A percentile compares a stretch with the other conserved stretches of the same genome.
These are phyloP conservation scores for Eubasilissa regina DNA, from an alignment of 1,140 invertebrate species.

Conservation along the genomic window DNA sequence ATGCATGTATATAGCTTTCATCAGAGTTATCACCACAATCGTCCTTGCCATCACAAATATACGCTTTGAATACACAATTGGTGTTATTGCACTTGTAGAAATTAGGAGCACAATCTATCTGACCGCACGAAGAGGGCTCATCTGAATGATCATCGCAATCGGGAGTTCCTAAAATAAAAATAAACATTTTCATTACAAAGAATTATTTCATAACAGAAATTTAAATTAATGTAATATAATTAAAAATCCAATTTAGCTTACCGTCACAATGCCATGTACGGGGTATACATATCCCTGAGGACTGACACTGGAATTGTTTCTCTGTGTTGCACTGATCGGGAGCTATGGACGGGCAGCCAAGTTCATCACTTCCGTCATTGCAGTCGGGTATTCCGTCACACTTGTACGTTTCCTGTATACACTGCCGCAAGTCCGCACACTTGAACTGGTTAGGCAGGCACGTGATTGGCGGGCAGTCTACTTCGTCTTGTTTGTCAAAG, in stretches of 20 bases:
- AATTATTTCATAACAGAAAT: too few species aligned
- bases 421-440: slow-evolving; percentile 92
- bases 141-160: slow-evolving; percentile 96
- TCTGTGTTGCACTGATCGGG: slow-evolving; percentile 90
- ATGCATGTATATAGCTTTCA: slow-evolving; percentile 86
- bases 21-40: slow-evolving; percentile 97
- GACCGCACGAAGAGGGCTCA: slow-evolving; percentile 88
- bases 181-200: too few species aligned
- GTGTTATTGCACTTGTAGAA: slow-evolving; percentile 91
- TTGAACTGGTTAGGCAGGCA: slow-evolving; percentile 95
- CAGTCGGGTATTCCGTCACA: slow-evolving; percentile 93
- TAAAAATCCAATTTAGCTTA: slow-evolving; percentile 25
- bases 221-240: too few species aligned
- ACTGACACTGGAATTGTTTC: slow-evolving; percentile 91
- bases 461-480: slow-evolving; percentile 94
- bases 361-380: slow-evolving; percentile 93
- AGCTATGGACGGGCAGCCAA: slow-evolving; percentile 86
- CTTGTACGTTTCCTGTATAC: slow-evolving; percentile 93
- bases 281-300: slow-evolving; percentile 93
- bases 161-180: slow-evolving; percentile 71
- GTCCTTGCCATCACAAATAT: slow-evolving; percentile 96
- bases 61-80: slow-evolving; percentile 93
- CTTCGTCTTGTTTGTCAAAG: slow-evolving; percentile 97
- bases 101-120: slow-evolving; percentile 81
- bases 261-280: slow-evolving; percentile 96